Conservation (phyloP, 2,888 invertebrate species). For the Perithous albicinctus region DNA sequence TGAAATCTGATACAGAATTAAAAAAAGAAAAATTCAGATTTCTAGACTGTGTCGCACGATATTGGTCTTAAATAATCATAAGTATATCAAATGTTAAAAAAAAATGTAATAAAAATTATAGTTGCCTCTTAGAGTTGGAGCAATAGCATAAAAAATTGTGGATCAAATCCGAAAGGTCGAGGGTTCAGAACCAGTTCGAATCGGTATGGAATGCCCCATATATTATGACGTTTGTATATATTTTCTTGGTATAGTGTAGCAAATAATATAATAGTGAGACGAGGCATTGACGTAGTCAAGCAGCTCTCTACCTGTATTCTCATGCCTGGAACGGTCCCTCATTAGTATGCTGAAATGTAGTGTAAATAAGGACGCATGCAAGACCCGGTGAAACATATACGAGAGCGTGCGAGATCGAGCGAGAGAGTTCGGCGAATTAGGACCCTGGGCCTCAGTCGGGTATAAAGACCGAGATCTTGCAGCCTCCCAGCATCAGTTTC, state of each 20-base stretch:
- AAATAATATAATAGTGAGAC: conserved; percentile 22
- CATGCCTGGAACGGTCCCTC: conserved; percentile 55
- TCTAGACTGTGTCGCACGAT: no score
- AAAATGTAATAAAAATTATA: no score
- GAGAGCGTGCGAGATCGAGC: conserved; percentile 30
- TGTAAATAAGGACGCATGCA: conserved; percentile 63
- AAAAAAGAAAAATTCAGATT: no score
- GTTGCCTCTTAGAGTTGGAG: no score
- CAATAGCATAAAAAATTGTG: no score
- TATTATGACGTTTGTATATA: not conserved
- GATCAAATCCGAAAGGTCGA: no score
- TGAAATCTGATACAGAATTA: no score
- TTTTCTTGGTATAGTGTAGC: conserved; percentile 2
- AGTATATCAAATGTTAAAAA: no score
- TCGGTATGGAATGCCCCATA: no score
- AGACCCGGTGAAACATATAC: conserved; percentile 43
- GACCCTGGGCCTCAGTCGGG: conserved; percentile 73
- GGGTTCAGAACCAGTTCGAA: no score
- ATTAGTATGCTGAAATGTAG: conserved; percentile 69
- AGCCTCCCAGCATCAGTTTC: conserved; percentile 76
- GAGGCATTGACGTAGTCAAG: conserved; percentile 51
- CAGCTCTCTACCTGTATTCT: conserved; percentile 10
- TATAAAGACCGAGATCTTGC: conserved; percentile 77
- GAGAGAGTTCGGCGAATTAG: conserved; percentile 75
- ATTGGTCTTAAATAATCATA: no score